A percentile compares a stretch with the other conserved stretches of the same genome.
Conservation (phyloP, 2,888 invertebrate genomes). For the Cistogaster globosa region DNA sequence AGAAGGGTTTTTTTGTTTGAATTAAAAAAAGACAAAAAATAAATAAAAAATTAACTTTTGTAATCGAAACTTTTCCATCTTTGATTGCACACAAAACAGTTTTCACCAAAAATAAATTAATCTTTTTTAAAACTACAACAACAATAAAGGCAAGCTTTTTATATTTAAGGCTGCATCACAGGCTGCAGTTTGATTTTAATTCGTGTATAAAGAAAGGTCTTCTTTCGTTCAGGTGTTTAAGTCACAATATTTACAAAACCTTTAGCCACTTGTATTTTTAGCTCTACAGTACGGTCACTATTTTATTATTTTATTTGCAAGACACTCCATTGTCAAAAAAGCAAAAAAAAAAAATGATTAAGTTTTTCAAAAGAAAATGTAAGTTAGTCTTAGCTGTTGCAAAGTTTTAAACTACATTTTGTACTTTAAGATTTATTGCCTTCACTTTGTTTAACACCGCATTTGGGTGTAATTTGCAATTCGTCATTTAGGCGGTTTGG, state of each 20-base stretch:
- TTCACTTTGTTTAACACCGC: constrained; percentile 68
- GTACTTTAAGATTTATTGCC: constrained; percentile 60
- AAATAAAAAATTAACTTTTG: constrained; percentile 64
- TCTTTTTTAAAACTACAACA: constrained; percentile 35
- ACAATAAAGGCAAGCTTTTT: constrained; percentile 3
- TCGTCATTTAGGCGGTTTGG: constrained; percentile 69
- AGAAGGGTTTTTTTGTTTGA: constrained; percentile 19
- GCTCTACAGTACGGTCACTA: neutral
- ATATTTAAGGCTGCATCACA: constrained; percentile 9
- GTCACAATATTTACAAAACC: constrained; percentile 68
- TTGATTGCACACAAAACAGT: constrained; percentile 67
- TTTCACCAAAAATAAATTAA: constrained; percentile 61
- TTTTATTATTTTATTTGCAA: constrained; percentile 21
- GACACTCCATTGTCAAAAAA: constrained; percentile 24
- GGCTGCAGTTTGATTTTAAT: neutral
- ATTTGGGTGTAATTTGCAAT: constrained; percentile 72
- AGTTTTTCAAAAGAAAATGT: constrained; percentile 30
- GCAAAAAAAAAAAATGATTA: constrained; percentile 13
- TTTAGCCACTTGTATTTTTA: constrained; percentile 60
- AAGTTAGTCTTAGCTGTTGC: neutral
- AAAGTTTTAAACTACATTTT: constrained; percentile 32
- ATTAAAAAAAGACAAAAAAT: constrained; percentile 35
- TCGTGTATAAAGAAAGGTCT: constrained; percentile 16
- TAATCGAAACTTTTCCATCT: constrained; percentile 72
- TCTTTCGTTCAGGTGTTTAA: constrained; percentile 61